Evolutionary conservation across 2,797 vertebrate genomes (phyloP).

Genomic region (Eospalax fontanierii): DNA sequence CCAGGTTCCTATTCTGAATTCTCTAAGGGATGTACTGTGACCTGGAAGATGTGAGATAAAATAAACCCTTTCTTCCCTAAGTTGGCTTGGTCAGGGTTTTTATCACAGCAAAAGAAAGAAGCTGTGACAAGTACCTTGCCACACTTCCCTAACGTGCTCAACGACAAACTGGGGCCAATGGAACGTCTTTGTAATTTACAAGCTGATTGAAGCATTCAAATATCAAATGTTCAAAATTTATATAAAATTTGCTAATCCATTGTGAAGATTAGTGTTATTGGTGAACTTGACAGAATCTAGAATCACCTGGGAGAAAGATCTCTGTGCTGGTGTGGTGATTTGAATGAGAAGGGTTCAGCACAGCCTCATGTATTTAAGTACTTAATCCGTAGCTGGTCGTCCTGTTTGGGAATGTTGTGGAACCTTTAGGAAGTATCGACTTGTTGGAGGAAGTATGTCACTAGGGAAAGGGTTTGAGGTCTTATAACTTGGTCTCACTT

Average conservation of each 20-base stretch:
- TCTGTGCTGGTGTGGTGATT: not conserved
- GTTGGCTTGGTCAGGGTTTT: too few species aligned
- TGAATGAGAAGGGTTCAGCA: not conserved
- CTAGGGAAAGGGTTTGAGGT: not conserved
- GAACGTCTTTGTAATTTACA: not conserved
- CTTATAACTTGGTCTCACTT: not conserved
- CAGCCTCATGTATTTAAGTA: not conserved
- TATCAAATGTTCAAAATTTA: not conserved
- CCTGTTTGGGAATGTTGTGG: not conserved
- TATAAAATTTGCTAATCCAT: not conserved
- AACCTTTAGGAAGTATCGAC: not conserved
- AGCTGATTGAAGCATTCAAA: slow-evolving; percentile 38
- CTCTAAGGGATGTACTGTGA: too few species aligned
- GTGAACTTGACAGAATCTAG: not conserved
- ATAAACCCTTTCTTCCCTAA: too few species aligned
- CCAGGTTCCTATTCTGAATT: too few species aligned
- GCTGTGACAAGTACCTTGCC: not conserved
- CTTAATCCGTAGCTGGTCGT: not conserved
- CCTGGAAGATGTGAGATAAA: too few species aligned
- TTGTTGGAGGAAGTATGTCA: not conserved
- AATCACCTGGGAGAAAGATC: not conserved
- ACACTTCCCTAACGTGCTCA: not conserved
- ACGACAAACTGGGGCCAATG: not conserved
- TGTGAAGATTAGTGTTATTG: not conserved
- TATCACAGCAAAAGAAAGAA: too few species aligned